These are phyloP conservation scores for Nylanderia fulva DNA, from an alignment of 1,140 invertebrate genomes.

Conservation along the genomic window DNA sequence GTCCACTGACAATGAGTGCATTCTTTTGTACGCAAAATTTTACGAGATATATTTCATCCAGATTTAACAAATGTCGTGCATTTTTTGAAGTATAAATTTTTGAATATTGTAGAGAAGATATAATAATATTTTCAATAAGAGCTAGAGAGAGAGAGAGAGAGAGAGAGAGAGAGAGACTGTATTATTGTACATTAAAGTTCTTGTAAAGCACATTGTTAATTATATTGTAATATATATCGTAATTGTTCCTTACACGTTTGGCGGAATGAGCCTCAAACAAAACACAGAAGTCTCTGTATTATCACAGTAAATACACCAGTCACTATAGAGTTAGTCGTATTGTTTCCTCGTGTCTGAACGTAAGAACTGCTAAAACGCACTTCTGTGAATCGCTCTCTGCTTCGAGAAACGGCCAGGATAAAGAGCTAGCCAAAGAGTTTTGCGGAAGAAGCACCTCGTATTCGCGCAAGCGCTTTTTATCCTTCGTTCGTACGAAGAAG, in stretches of 20 bases:
- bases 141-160: too few relatives aligned
- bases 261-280: not conserved
- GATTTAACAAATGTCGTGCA: not conserved
- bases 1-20: not conserved
- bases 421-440: slow-evolving; percentile 48
- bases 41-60: not conserved
- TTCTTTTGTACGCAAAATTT: not conserved
- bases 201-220: not conserved
- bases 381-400: slow-evolving; percentile 42
- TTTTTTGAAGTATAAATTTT: not conserved
- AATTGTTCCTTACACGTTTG: not conserved
- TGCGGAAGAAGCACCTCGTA: slow-evolving; percentile 48
- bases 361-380: slow-evolving; percentile 25
- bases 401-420: slow-evolving; percentile 33
- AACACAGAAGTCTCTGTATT: not conserved
- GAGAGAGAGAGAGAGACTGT: too few relatives aligned
- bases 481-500: slow-evolving; percentile 46
- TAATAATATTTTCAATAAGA: not conserved
- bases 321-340: slow-evolving; percentile 11
- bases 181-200: not conserved
- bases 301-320: slow-evolving; percentile 13
- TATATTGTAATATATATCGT: not conserved
- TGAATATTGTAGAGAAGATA: not conserved
- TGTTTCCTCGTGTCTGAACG: slow-evolving; percentile 3
- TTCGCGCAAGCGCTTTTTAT: slow-evolving; percentile 56